These are phyloP conservation scores for Danionella dracula DNA, from an alignment of 2,797 vertebrate genomes.

Conservation along the genomic window DNA sequence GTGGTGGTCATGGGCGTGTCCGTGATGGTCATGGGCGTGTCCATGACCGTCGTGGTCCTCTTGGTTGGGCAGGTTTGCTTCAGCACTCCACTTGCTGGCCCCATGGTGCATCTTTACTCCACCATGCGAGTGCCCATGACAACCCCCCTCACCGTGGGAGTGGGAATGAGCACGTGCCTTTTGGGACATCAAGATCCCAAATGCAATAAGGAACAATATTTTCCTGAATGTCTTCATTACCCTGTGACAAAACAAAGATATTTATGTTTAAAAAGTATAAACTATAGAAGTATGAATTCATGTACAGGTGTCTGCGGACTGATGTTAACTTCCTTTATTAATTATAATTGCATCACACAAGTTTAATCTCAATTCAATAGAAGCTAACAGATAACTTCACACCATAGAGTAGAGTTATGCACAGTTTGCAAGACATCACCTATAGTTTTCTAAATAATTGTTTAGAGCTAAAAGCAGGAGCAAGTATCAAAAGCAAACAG, in stretches of 20 bases:
- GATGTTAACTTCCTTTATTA: no score
- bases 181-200: slow-evolving; percentile 48
- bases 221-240: slow-evolving; percentile 48
- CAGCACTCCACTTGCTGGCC: slow-evolving; percentile 73
- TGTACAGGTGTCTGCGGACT: no score
- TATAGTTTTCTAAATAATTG: no score
- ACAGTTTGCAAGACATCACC: no score
- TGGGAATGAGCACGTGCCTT: slow-evolving; percentile 52
- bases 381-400: no score
- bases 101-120: slow-evolving; percentile 69
- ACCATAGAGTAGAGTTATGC: no score
- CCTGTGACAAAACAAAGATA: slow-evolving; percentile 21
- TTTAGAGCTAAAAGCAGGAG: no score
- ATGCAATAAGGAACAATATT: slow-evolving; percentile 47
- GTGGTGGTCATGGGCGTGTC: slow-evolving; percentile 30
- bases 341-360: no score
- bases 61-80: slow-evolving; percentile 61
- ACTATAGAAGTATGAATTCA: no score
- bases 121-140: slow-evolving; percentile 54
- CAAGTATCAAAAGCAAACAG: no score
- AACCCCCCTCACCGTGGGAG: slow-evolving; percentile 53
- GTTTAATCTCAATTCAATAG: no score
- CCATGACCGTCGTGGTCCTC: slow-evolving; percentile 38
- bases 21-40: slow-evolving; percentile 22
- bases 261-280: no score